These are phyloP conservation scores for Drosophila pachea DNA, from an alignment of 1,140 invertebrate species.

Conservation along the genomic window DNA sequence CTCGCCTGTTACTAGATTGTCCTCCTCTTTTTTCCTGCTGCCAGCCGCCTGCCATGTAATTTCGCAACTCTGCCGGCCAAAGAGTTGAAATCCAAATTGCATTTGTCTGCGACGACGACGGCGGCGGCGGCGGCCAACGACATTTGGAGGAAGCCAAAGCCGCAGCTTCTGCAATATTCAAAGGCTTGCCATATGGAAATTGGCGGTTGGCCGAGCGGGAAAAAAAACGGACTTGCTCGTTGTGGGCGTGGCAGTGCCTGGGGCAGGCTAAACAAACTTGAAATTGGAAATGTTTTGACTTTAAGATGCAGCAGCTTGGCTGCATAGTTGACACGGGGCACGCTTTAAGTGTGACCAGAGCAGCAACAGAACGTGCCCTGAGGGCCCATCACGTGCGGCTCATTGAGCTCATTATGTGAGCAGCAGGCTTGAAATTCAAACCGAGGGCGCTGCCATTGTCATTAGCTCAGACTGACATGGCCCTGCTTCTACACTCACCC, in stretches of 20 bases:
- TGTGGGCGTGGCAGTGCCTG: slow-evolving; percentile 23
- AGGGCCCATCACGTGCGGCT: slow-evolving; percentile 65
- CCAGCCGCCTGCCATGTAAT: slow-evolving; percentile 49
- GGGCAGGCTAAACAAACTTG: slow-evolving; percentile 46
- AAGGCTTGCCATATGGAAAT: slow-evolving; percentile 52
- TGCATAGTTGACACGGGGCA: slow-evolving; percentile 13
- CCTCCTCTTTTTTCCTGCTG: slow-evolving; percentile 10
- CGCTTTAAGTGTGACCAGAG: slow-evolving; percentile 17
- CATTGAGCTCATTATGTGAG: slow-evolving; percentile 68
- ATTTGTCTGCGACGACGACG: slow-evolving; percentile 45
- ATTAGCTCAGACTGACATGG: slow-evolving; percentile 31
- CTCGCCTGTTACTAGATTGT: too few relatives aligned
- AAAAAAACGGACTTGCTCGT: slow-evolving; percentile 4
- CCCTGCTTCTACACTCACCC: too few relatives aligned
- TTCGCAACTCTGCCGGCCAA: slow-evolving; percentile 36
- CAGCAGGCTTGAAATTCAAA: slow-evolving; percentile 49
- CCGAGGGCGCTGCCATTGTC: slow-evolving; percentile 32
- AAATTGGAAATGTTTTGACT: slow-evolving; percentile 24
- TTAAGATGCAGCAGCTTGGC: background rate
- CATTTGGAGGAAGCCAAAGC: slow-evolving; percentile 42
- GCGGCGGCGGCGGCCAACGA: slow-evolving; percentile 53
- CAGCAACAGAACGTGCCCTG: slow-evolving; percentile 51
- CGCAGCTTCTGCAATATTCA: slow-evolving; percentile 63
- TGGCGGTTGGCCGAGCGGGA: slow-evolving; percentile 39
- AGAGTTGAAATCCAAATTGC: slow-evolving; percentile 57